Evolutionary conservation across 2,113 vertebrate species (phyloP), one percentile per base, ranked within the genome.

Genomic region (Halcyon senegalensis): DNA sequence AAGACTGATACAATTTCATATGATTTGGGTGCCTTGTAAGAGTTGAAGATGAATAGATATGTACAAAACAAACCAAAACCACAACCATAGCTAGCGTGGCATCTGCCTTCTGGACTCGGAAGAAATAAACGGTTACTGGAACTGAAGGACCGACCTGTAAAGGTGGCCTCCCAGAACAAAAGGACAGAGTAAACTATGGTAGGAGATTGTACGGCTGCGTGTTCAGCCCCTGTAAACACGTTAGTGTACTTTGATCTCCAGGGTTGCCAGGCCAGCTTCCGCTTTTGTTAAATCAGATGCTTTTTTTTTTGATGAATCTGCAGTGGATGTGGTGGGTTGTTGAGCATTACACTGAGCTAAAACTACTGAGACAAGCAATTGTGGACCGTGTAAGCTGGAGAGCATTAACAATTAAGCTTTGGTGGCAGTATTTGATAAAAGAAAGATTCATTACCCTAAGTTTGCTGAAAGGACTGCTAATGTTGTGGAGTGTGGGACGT

Each of bases 281-380:
- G 1, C 72, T 84, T 84, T 31, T 81, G 88, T 93, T 86, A 87
- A 86, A 93, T 90, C 64, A 44, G 72, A 43, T 64, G 64, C 48
- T 46, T 43, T 83, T 43, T 67, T 63, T 94, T 90, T 67, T 94
- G 79, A 93, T 93, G 85, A 94, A 96, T 96, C 76, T 74, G 66
- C 92, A 93, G 73, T 80, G 80, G 68, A 53, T 90, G 56, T 51
- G 60, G 90, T 88, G 64, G 59, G 59, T 87, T 96, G 79, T 67
- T 78, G 90, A 89, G 83, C 68, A 72, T 59, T 92, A 77, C 63
- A 48, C 56, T 51, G 82, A 90, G 33, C 79, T 86, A 70, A 94
- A 96, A 90, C 90, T 90, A 92, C 93, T 91, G 89, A 94, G 77
- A 84, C 91, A 87, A 94, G 91, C 78, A 91, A 74, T 85, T 85